Evolutionary conservation across 2,797 vertebrate genomes (phyloP), one percentile per base, ranked within the genome.

Genomic region (Onychomys arenicola): DNA sequence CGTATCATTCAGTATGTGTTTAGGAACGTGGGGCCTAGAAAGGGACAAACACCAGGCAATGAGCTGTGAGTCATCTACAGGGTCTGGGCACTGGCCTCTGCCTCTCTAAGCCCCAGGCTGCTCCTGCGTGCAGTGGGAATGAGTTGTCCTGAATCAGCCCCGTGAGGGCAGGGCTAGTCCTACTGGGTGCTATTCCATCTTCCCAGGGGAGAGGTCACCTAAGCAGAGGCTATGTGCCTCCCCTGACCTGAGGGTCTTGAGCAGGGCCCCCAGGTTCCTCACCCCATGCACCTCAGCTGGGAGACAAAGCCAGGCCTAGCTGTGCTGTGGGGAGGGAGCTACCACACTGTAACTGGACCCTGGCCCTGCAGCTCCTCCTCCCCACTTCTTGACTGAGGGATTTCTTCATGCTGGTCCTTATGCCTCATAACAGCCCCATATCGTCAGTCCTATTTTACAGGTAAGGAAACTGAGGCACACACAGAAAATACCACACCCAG

Each of bases 331-430:
- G 19, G 17, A 76, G 55, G 17, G 21, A 34, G 25, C 13, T 69
- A 29, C 8, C 14, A 1, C 37, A n/a, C 37, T 0, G 1, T 6
- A 9, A 49, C 65, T 85, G 73, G 29, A 19, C 65, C 27, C 81
- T 75, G 80, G 21, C 9, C 6, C 21, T 14, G 34, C 17, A 76
- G 27, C 0, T 0, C 40, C 3, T 61, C 0, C 3, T n/a, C n/a
- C n/a, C n/a, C 34, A 13, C 57, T 49, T 4, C 14, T 76, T 0
- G 4, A 40, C 0, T 0, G 13, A 12, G 7, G 27, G 40, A 43
- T 34, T 49, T 46, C 40, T 13, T 43, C 13, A 13, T 16, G 8
- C 13, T 43, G 17, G 2, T 32, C 6, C 25, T 40, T 55, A 0
- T 16, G 69, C 77, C 37, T 69, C 27, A 25, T 1, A 29, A n/a